phyloP scores from a whole-genome alignment of 2,888 invertebrate species.

The Leucozona laternaria region DNA sequence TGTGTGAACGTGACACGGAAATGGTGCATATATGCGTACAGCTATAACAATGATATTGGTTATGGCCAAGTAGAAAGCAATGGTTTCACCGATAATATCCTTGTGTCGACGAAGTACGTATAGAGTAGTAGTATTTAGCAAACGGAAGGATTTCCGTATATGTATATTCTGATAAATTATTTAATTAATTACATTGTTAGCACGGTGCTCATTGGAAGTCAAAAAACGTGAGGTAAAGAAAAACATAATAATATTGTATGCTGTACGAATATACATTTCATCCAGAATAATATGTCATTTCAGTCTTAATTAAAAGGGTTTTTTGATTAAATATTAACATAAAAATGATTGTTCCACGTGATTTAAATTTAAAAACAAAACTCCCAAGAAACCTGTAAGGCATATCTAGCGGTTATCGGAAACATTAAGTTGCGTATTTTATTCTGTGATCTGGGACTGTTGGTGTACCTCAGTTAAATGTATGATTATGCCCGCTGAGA shows the following conservation, averaged over 20 bases:
- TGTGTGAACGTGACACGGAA: constrained; percentile 14
- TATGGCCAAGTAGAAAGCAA: not conserved
- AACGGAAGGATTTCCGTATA: constrained; percentile 7
- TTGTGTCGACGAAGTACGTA: not conserved
- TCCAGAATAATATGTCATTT: not conserved
- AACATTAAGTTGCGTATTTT: too few species aligned
- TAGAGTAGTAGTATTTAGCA: not conserved
- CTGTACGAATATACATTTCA: not conserved
- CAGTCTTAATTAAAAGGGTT: not conserved
- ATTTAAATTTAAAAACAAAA: not conserved
- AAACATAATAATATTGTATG: not conserved
- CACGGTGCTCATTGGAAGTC: not conserved
- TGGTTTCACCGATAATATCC: not conserved
- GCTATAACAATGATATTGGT: not conserved
- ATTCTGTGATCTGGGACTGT: too few species aligned
- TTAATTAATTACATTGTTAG: constrained; percentile 9
- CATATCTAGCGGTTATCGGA: too few species aligned
- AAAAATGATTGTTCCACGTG: not conserved
- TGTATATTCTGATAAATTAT: constrained; percentile 5
- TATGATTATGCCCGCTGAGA: too few species aligned
- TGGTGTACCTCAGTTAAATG: too few species aligned
- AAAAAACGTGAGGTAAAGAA: not conserved
- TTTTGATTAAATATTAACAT: not conserved
- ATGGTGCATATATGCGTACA: not conserved
- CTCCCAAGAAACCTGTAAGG: too few species aligned